Percentiles rank a stretch among this genome's conserved stretches.
Evolutionary conservation across 1,140 invertebrate genomes (phyloP).

Genomic region (Drosophila micromelanica): DNA sequence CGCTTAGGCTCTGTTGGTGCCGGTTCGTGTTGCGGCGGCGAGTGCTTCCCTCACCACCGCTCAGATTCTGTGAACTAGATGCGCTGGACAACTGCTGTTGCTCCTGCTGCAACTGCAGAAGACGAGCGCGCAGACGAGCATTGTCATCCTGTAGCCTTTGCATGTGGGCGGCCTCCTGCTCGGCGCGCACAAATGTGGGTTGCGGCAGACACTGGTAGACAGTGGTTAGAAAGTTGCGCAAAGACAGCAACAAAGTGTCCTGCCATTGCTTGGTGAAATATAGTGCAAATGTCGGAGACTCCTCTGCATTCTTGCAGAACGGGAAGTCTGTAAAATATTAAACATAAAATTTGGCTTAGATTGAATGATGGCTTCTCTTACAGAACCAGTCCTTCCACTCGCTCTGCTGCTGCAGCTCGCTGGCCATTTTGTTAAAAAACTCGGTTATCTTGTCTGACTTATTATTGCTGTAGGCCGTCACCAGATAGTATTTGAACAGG

Average conservation of each 20-base stretch:
- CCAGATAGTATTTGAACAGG: slow-evolving; percentile 94
- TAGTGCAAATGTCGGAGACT: slow-evolving; percentile 93
- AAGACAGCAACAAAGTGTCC: slow-evolving; percentile 95
- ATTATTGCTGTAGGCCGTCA: slow-evolving; percentile 92
- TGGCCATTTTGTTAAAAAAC: slow-evolving; percentile 95
- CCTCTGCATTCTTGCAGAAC: slow-evolving; percentile 95
- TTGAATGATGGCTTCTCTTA: slow-evolving; percentile 85
- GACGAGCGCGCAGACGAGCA: slow-evolving; percentile 87
- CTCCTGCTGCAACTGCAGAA: slow-evolving; percentile 78
- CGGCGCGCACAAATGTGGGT: slow-evolving; percentile 93
- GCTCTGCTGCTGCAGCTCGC: slow-evolving; percentile 93
- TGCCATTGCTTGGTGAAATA: slow-evolving; percentile 98
- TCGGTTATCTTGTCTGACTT: slow-evolving; percentile 94
- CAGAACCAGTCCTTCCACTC: slow-evolving; percentile 99
- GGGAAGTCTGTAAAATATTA: slow-evolving; percentile 89
- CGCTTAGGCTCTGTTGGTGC: slow-evolving; percentile 85
- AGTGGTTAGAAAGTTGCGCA: slow-evolving; percentile 97
- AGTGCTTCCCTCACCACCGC: slow-evolving; percentile 45
- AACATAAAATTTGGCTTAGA: slow-evolving; percentile 27
- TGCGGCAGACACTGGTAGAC: slow-evolving; percentile 94
- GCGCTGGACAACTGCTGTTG: slow-evolving; percentile 49
- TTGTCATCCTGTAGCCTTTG: slow-evolving; percentile 94
- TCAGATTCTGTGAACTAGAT: slow-evolving; percentile 50
- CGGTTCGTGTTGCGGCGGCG: slow-evolving; percentile 86
- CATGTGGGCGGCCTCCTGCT: slow-evolving; percentile 92